Conservation (phyloP, 2,797 vertebrate species). For the Macrochelys suwanniensis region DNA sequence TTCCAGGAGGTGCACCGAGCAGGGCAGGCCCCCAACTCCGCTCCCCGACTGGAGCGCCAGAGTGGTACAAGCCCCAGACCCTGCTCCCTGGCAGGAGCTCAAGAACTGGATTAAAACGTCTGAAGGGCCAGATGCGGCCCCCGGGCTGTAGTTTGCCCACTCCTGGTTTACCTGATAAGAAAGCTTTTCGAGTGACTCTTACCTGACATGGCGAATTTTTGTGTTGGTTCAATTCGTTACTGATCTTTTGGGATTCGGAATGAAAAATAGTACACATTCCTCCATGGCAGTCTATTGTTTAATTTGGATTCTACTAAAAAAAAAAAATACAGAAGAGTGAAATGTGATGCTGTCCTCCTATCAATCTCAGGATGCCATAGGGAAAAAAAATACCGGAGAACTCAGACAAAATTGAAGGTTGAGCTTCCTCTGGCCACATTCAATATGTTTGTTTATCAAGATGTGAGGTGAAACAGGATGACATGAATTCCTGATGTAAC, state of each 20-base stretch:
- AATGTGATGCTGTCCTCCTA: not conserved
- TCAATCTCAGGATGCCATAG: not conserved
- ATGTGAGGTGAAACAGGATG: not conserved
- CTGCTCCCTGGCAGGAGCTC: no score
- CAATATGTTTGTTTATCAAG: not conserved
- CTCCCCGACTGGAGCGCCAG: no score
- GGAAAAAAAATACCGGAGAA: not conserved
- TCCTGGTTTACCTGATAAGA: not conserved
- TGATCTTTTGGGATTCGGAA: not conserved
- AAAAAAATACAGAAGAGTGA: not conserved
- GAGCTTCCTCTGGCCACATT: not conserved
- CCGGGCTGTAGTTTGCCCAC: no score
- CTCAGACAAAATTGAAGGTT: not conserved
- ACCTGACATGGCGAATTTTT: not conserved
- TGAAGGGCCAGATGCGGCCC: no score
- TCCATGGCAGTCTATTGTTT: not conserved
- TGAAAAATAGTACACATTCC: not conserved
- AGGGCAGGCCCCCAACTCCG: no score
- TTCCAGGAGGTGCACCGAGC: no score
- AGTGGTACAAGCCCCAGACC: no score
- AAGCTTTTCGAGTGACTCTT: not conserved
- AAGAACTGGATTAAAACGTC: no score
- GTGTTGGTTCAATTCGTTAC: not conserved
- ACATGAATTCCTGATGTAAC: not conserved
- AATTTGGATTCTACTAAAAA: not conserved